Base-by-base conservation (phyloP, 2,888 invertebrate species). In the Germaria angustata region DNA sequence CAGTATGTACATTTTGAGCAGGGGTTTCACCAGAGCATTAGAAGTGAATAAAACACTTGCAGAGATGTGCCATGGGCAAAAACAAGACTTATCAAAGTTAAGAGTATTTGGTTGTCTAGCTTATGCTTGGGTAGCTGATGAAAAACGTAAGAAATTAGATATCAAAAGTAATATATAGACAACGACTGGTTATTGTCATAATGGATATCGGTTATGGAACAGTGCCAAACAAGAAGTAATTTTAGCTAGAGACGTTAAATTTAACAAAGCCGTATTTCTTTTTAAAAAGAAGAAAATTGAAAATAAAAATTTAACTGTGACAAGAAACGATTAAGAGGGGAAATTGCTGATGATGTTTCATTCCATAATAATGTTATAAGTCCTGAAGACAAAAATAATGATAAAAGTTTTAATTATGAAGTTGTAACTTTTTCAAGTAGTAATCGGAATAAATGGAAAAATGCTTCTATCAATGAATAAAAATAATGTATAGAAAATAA, bases 81-180 rank as follows among this genome's bases (percentile, higher is more conserved):
- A n/a, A n/a, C n/a, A n/a, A 46, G 17, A 46, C 8, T 15, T 46
- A 17, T 46, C 17, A n/a, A n/a, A n/a, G 17, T 20, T 46, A 17
- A 32, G 84, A 68, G 71, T 85, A 8, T 84, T 85, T 81, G 84
- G 85, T 2, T 71, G 84, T 53, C 65, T 39, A 24, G 85, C 84
- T 15, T 84, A 72, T 66, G 81, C 81, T 20, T 82, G 84, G 68
- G 51, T 85, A 6, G 80, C 84, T 49, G 80, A 73, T 84, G 85
- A 13, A 76, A 84, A 22, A 78, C 85, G 71, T n/a, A 85, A 17
- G 75, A 87, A 80, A 61, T 22, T 84, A 13, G 84, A 84, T 49
- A 28, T 36, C 8, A 84, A 84, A 46, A 79, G 80, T 44, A 65
- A 34, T n/a, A 59, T 22, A 15, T 57, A 53, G 9, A 59, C 71